Evolutionary conservation across 2,113 vertebrate genomes (phyloP).

Genomic region (Mystacornis crossleyi): DNA sequence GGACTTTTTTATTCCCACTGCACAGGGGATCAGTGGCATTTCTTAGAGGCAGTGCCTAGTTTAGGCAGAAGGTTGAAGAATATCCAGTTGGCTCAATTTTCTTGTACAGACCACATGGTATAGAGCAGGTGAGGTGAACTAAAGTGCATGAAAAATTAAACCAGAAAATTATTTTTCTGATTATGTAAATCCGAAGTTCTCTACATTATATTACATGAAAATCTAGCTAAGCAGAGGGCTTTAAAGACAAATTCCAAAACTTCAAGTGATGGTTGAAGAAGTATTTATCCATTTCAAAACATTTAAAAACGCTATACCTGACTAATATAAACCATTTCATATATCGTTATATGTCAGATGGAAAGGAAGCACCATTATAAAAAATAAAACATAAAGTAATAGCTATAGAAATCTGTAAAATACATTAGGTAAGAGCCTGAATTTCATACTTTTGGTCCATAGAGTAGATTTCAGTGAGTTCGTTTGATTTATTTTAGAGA

Average conservation of each 20-base stretch:
- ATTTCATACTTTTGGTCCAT: not conserved
- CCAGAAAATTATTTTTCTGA: not conserved
- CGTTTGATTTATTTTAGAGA: not conserved
- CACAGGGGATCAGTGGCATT: not conserved
- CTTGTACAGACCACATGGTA: not conserved
- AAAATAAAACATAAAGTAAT: not conserved
- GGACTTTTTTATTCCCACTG: not conserved
- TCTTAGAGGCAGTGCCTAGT: not conserved
- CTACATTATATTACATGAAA: not conserved
- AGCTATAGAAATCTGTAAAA: not conserved
- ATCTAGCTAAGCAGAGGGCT: not conserved
- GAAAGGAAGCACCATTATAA: not conserved
- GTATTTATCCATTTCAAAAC: not conserved
- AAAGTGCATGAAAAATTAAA: not conserved
- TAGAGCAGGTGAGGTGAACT: not conserved
- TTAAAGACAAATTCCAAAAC: not conserved
- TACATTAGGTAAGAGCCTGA: not conserved
- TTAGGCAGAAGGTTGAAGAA: not conserved
- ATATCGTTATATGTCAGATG: not conserved
- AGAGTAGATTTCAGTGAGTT: not conserved
- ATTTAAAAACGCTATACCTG: not conserved
- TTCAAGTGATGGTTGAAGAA: not conserved
- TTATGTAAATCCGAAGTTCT: not conserved
- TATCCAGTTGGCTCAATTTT: not conserved
- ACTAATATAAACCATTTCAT: not conserved